Evolutionary conservation across 2,113 vertebrate species (phyloP).

Genomic region (Lonchura striata): DNA sequence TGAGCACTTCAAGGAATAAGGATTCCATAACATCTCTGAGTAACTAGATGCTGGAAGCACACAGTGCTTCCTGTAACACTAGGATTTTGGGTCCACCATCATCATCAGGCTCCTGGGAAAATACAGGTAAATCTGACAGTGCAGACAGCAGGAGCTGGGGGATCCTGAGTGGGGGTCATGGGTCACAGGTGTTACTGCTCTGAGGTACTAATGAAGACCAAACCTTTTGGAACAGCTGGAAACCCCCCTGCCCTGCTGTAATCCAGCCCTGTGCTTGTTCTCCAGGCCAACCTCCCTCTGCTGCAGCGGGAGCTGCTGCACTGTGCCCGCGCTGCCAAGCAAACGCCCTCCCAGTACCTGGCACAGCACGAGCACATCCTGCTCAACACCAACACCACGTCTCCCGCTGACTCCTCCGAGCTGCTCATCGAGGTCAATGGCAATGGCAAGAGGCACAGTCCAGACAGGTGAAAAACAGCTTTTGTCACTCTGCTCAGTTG

Average conservation of each 20-base stretch:
- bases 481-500: fast-evolving
- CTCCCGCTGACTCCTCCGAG: slow-evolving; percentile 90
- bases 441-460: slow-evolving; percentile 89
- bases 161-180: not conserved
- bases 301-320: slow-evolving; percentile 95
- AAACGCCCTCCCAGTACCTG: slow-evolving; percentile 96
- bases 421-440: slow-evolving; percentile 91
- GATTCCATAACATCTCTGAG: not conserved
- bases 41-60: not conserved
- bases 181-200: not conserved
- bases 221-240: not conserved
- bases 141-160: not conserved
- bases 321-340: slow-evolving; percentile 95
- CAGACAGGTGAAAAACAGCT: slow-evolving; percentile 79
- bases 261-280: not conserved
- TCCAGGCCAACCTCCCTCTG: slow-evolving; percentile 93
- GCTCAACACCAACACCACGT: slow-evolving; percentile 88
- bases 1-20: not conserved
- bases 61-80: not conserved
- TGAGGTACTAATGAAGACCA: not conserved
- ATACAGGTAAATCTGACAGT: not conserved
- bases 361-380: slow-evolving; percentile 97
- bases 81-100: fast-evolving
- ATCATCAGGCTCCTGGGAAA: not conserved
- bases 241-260: not conserved